phyloP scores from a whole-genome alignment of 2,888 invertebrate genomes.

The Eristalinus sepulchralis region DNA sequence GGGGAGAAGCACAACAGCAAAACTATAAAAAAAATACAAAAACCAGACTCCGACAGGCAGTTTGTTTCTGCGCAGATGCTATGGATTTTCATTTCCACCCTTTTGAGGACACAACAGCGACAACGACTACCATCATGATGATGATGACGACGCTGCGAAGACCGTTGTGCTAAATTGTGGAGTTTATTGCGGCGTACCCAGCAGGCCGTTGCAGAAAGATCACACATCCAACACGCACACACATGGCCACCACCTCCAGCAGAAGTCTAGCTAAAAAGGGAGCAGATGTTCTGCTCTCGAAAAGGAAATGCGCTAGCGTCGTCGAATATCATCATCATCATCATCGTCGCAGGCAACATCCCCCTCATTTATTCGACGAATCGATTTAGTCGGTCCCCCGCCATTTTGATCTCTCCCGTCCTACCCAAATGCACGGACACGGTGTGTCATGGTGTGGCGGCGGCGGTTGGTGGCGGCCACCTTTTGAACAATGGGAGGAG shows the following conservation, averaged over 20 bases:
- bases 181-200: slow-evolving; percentile 62
- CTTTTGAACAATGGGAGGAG: slow-evolving; percentile 27
- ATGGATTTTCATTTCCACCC: slow-evolving; percentile 71
- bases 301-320: slow-evolving; percentile 50
- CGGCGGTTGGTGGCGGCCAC: slow-evolving; percentile 5
- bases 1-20: neutral
- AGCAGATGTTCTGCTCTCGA: slow-evolving; percentile 59
- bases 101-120: slow-evolving; percentile 54
- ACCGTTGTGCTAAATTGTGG: slow-evolving; percentile 62
- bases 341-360: slow-evolving; percentile 10
- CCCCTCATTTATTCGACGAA: slow-evolving; percentile 60
- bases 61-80: slow-evolving; percentile 65
- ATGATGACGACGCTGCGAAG: slow-evolving; percentile 20
- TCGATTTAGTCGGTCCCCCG: slow-evolving; percentile 67
- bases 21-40: neutral
- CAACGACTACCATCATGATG: slow-evolving; percentile 11
- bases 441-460: slow-evolving; percentile 8
- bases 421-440: slow-evolving; percentile 23
- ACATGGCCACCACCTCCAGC: neutral
- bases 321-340: slow-evolving; percentile 45
- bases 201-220: slow-evolving; percentile 42
- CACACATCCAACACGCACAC: slow-evolving; percentile 37
- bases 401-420: slow-evolving; percentile 62
- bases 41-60: slow-evolving; percentile 38
- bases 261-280: slow-evolving; percentile 23